phyloP scores from a whole-genome alignment of 37 sponge, comb jelly and placozoan species.

The Mnemiopsis leidyi region DNA sequence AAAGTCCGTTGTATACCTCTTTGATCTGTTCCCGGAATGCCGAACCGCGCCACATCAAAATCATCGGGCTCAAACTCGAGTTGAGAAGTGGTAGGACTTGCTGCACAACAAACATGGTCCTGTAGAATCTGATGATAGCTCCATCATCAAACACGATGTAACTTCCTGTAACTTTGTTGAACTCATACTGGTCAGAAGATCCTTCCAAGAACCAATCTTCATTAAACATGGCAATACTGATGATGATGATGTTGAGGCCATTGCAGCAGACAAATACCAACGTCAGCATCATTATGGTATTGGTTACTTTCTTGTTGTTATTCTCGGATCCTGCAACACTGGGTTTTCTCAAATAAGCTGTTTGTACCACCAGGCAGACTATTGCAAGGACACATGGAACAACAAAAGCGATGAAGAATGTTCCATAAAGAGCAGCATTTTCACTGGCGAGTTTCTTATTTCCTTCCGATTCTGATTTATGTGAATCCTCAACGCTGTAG shows the following conservation, averaged over 20 bases:
- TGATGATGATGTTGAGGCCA: background rate
- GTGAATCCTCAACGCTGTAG: background rate
- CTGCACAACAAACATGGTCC: background rate
- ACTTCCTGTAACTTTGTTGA: too few relatives aligned
- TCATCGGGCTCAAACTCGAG: background rate
- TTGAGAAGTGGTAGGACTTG: slow-evolving; percentile 1
- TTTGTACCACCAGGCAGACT: background rate
- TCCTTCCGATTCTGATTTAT: background rate
- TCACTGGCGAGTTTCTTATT: background rate
- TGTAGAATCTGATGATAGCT: background rate
- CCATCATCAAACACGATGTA: background rate
- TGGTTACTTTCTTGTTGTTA: background rate
- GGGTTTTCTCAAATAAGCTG: background rate
- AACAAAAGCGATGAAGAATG: background rate
- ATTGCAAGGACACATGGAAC: background rate
- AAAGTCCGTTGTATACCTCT: too few relatives aligned
- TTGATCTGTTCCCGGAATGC: background rate
- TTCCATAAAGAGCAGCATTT: background rate
- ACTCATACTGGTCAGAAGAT: background rate
- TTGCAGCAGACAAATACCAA: background rate
- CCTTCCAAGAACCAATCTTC: background rate
- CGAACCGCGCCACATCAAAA: slow-evolving; percentile 1
- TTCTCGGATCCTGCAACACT: background rate
- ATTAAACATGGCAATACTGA: background rate
- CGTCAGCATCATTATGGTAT: slow-evolving; percentile 24